Base-by-base conservation (phyloP, 2,113 vertebrate genomes). In the Tympanuchus pallidicinctus region DNA sequence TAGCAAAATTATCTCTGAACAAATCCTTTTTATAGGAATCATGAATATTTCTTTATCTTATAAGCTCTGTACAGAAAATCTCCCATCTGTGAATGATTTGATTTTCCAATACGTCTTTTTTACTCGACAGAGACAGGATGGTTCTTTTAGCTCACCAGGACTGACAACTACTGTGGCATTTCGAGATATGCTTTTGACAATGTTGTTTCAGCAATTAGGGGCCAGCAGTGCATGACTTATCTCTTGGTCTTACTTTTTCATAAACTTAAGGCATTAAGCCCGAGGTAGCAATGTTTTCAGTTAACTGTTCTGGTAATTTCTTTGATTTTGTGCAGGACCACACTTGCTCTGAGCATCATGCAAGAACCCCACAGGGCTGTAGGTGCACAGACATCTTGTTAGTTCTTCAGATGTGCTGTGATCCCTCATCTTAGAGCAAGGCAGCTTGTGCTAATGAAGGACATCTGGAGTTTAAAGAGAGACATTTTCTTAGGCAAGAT, bases 391-490 rank as follows among this genome's bases (percentile, higher is more conserved):
- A 45, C 2, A 2, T 57, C 40, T 43, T 45, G 36, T 30, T 57
- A 28, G 52, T 61, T 82, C 43, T 56, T 57, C 60, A 10, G 12
- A 11, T 21, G 28, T 43, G 28, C 48, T n/a, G 22, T 52, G 77
- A 64, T 27, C 7, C 6, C 30, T 28, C n/a, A 22, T 32, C 61
- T 75, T 57, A 1, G 3, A 86, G 76, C 43, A 75, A 80, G 74
- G 61, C 11, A 72, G 32, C 0, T 0, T 34, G 80, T 90, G 85
- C 86, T 97, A 84, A 88, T 75, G 50, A 96, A 95, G 81, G 94
- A 88, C 90, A 93, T 92, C 82, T 94, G 85, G 73, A 95, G 60
- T 96, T 96, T 90, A 70, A 76, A 84, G 77, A 89, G 94, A 96
- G 76, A 75, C 7, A 50, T 94, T 94, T 97, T 94, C 88, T 30